Conservation (phyloP, 2,888 invertebrate species). For the Parasteatoda lunata region DNA sequence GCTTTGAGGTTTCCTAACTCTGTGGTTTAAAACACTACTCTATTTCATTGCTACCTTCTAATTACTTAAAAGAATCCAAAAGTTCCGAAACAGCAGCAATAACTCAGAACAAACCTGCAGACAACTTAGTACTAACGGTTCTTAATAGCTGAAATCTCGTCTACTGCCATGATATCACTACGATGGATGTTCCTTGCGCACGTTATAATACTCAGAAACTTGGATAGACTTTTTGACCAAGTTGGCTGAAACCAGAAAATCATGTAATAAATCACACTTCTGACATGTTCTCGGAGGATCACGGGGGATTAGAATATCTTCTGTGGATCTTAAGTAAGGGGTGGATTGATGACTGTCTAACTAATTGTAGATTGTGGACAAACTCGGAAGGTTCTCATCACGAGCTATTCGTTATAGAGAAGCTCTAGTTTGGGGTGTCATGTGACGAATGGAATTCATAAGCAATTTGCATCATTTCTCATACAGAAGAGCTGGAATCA, state of each 20-base stretch:
- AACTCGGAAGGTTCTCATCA: slow-evolving; percentile 9
- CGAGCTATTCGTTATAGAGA: slow-evolving; percentile 15
- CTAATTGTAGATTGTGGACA: slow-evolving; percentile 63
- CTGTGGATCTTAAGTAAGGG: slow-evolving; percentile 30
- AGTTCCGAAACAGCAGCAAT: background rate
- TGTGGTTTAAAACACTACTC: too few relatives aligned
- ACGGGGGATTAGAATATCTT: slow-evolving; percentile 57
- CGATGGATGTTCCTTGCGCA: slow-evolving; percentile 37
- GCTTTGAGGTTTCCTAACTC: too few relatives aligned
- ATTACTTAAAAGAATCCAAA: background rate
- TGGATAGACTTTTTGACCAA: slow-evolving; percentile 31
- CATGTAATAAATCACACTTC: slow-evolving; percentile 52
- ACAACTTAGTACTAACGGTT: background rate
- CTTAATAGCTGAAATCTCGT: background rate
- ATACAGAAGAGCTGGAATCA: background rate
- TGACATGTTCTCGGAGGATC: slow-evolving; percentile 48
- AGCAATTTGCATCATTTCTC: too few relatives aligned
- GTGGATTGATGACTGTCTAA: slow-evolving; percentile 53
- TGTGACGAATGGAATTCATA: slow-evolving; percentile 6
- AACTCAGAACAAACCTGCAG: background rate
- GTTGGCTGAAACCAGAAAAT: background rate
- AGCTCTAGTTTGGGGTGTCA: slow-evolving; percentile 9
- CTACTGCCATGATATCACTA: slow-evolving; percentile 32
- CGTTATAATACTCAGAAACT: slow-evolving; percentile 29
- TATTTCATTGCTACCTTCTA: too few relatives aligned